Percentiles rank a stretch among this genome's conserved stretches.
Evolutionary conservation across 2,888 invertebrate species (phyloP).

Genomic region (Pomacea canaliculata): DNA sequence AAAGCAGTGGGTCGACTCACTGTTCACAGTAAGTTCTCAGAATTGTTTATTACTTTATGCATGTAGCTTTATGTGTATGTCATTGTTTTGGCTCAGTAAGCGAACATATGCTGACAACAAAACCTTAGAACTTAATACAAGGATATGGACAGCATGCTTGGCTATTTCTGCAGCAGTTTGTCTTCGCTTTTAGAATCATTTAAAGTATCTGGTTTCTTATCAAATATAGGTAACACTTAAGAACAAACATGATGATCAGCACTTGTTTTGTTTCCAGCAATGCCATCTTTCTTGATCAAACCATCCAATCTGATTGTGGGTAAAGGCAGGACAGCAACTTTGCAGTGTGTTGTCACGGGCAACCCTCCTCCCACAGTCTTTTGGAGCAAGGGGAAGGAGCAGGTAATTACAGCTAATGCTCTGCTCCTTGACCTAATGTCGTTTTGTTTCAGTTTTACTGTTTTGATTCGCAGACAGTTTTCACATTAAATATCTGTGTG

Average conservation of each 20-base stretch:
- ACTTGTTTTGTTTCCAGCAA: slow-evolving; percentile 13
- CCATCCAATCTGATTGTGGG: slow-evolving; percentile 35
- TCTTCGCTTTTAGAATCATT: too few relatives aligned
- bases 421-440: background rate
- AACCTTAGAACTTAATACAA: too few relatives aligned
- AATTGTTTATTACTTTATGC: background rate
- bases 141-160: too few relatives aligned
- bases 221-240: too few relatives aligned
- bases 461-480: background rate
- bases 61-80: slow-evolving; percentile 2
- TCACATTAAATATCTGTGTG: background rate
- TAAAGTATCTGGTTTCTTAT: too few relatives aligned
- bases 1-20: slow-evolving; percentile 45
- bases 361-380: slow-evolving; percentile 37
- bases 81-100: background rate
- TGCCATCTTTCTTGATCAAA: slow-evolving; percentile 32
- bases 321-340: slow-evolving; percentile 30
- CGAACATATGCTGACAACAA: background rate
- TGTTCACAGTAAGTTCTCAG: slow-evolving; percentile 50
- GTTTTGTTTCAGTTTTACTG: background rate
- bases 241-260: too few relatives aligned
- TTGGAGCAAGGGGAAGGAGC: slow-evolving; percentile 36
- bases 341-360: slow-evolving; percentile 39
- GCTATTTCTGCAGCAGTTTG: too few relatives aligned
- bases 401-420: slow-evolving; percentile 16